Percentiles rank a stretch among this genome's conserved stretches.
Evolutionary conservation across 92 coral and sea anemone species (phyloP).

Genomic region (Diadumene lineata): DNA sequence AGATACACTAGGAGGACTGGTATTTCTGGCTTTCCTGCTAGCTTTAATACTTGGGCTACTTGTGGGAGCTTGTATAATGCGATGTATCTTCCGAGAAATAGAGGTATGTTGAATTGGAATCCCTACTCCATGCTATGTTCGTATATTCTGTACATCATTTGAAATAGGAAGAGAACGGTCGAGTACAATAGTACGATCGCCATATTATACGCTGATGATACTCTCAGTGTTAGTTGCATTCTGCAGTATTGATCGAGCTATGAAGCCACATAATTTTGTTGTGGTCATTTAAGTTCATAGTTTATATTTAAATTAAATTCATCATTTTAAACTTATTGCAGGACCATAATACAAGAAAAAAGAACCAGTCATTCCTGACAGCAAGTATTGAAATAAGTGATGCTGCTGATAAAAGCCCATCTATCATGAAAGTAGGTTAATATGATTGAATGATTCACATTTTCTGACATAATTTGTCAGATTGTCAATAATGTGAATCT

Average conservation of each 20-base stretch:
- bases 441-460: too few relatives aligned
- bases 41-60: slow-evolving; percentile 75
- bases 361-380: slow-evolving; percentile 47
- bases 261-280: too few relatives aligned
- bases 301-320: neutral
- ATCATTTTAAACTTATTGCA: neutral
- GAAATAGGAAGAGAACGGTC: too few relatives aligned
- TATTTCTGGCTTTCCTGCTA: slow-evolving; percentile 78
- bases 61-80: slow-evolving; percentile 69
- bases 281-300: neutral
- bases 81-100: slow-evolving; percentile 84
- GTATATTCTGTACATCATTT: neutral
- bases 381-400: slow-evolving; percentile 45
- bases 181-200: too few relatives aligned
- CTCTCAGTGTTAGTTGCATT: too few relatives aligned
- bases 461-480: too few relatives aligned
- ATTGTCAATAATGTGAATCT: too few relatives aligned
- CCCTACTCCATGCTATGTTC: neutral
- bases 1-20: slow-evolving; percentile 89
- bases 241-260: too few relatives aligned
- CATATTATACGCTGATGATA: too few relatives aligned
- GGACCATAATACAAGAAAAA: slow-evolving; percentile 63
- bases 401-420: slow-evolving; percentile 27
- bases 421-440: slow-evolving; percentile 13
- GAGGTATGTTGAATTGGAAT: slow-evolving; percentile 62